Conservation (phyloP, 2,797 vertebrate species). For the Cynodonichthys magdalenae region DNA sequence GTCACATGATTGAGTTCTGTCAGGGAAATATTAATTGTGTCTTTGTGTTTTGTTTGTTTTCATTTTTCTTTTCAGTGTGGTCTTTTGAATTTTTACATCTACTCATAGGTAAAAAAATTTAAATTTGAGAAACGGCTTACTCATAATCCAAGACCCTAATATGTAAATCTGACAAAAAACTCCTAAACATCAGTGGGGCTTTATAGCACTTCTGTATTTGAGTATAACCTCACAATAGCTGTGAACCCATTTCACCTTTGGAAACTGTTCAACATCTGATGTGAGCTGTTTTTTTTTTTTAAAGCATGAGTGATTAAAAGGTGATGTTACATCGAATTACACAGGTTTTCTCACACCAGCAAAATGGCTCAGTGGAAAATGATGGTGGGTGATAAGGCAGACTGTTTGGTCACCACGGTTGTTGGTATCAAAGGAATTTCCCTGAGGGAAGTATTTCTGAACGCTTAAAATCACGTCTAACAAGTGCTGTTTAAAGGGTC, state of each 20-base stretch:
- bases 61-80: background rate
- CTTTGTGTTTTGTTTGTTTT: background rate
- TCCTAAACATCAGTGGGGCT: constrained; percentile 11
- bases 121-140: background rate
- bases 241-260: constrained; percentile 16
- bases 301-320: constrained; percentile 38
- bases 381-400: constrained; percentile 70
- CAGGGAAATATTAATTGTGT: background rate
- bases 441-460: constrained; percentile 54
- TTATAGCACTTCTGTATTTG: constrained; percentile 1
- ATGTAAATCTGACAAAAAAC: constrained; percentile 13
- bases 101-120: background rate
- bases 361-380: constrained; percentile 75
- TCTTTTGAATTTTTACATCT: background rate
- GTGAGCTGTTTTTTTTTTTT: constrained; percentile 13
- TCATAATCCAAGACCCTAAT: background rate
- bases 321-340: constrained; percentile 61
- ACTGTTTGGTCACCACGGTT: constrained; percentile 59
- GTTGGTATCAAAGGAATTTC: constrained; percentile 63
- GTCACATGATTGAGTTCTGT: constrained; percentile 51
- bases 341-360: constrained; percentile 52
- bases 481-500: constrained; percentile 61
- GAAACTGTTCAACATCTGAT: constrained; percentile 42
- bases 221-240: constrained; percentile 3
- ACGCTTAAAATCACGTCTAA: constrained; percentile 56